Evolutionary conservation across 2,113 vertebrate species (phyloP).

Genomic region (Cochlearius cochlearius): DNA sequence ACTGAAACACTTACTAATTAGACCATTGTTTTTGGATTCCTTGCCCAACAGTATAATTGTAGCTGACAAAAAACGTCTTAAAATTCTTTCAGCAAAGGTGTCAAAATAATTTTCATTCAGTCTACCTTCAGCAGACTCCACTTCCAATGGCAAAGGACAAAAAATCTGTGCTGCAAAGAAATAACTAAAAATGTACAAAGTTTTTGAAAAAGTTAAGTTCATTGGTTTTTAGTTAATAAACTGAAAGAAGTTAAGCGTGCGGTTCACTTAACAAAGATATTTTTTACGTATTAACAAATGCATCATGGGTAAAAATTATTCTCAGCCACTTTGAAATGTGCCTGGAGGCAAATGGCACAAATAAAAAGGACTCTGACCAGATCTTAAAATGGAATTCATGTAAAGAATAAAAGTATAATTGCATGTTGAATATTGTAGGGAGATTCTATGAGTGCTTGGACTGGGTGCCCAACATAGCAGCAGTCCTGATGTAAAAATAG

Average conservation of each 20-base stretch:
- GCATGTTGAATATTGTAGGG: not conserved
- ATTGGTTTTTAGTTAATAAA: constrained; percentile 48
- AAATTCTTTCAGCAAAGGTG: not conserved
- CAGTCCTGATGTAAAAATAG: not conserved
- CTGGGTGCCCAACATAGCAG: not conserved
- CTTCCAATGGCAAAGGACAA: not conserved
- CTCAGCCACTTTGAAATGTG: constrained; percentile 6
- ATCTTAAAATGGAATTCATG: not conserved
- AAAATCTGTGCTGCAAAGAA: not conserved
- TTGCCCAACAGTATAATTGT: constrained; percentile 17
- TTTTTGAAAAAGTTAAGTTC: constrained; percentile 15
- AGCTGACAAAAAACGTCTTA: constrained; percentile 8
- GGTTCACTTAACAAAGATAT: not conserved
- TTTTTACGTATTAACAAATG: constrained; percentile 41
- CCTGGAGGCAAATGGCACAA: constrained; percentile 8
- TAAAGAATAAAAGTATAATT: not conserved
- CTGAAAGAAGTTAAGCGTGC: constrained; percentile 38
- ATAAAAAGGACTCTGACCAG: not conserved
- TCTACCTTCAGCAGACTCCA: not conserved
- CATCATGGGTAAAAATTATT: constrained; percentile 30
- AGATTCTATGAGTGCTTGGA: not conserved
- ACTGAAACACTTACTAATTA: constrained; percentile 31
- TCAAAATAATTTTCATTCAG: not conserved
- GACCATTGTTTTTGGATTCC: constrained; percentile 10
- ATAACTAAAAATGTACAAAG: not conserved